Evolutionary conservation across 2,888 invertebrate genomes (phyloP), one percentile per base, ranked within the genome.

Genomic region (Nasonovia ribisnigri): DNA sequence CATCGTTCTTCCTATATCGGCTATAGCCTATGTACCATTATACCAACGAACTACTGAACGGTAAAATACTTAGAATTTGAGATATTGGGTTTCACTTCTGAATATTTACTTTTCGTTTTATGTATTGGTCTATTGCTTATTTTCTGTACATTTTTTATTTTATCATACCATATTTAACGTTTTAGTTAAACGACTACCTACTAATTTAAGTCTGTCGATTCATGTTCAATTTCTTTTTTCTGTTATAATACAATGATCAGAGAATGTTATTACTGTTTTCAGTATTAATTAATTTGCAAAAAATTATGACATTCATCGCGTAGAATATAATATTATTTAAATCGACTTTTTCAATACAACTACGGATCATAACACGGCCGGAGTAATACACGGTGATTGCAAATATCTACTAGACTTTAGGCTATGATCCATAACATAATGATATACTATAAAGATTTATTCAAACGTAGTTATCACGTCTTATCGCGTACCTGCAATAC

Each of bases 61-160:
- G 60, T 54, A 46, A 60, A 88, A 89, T 43, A 43, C 88, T 57
- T 26, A 8, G 88, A 54, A 54, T 88, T 88, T 54, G 24, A 42
- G 54, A 5, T 88, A 60, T 89, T 89, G 42, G 10, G 43, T 89
- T 89, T 89, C 89, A 89, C 89, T 89, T 89, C 60, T 89, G 46
- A 67, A 36, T 60, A 43, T n/a, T 89, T 89, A n/a, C 43, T 43
- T 1, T 46, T 46, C 43, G 42, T n/a, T 43, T 57, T 54, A 20
- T 89, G 57, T 89, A 57, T 36, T 42, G 42, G 36, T 57, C 46
- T 67, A 67, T 16, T 36, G n/a, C n/a, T 36, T 36, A 67, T 36
- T 67, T 67, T 67, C n/a, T 67, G n/a, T 67, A 29, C 0, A 67
- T 16, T 67, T 67, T 57, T 67, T 16, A 67, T 67, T 67, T 67